Conservation (phyloP, 2,888 invertebrate genomes). For the Odontothrips loti region DNA sequence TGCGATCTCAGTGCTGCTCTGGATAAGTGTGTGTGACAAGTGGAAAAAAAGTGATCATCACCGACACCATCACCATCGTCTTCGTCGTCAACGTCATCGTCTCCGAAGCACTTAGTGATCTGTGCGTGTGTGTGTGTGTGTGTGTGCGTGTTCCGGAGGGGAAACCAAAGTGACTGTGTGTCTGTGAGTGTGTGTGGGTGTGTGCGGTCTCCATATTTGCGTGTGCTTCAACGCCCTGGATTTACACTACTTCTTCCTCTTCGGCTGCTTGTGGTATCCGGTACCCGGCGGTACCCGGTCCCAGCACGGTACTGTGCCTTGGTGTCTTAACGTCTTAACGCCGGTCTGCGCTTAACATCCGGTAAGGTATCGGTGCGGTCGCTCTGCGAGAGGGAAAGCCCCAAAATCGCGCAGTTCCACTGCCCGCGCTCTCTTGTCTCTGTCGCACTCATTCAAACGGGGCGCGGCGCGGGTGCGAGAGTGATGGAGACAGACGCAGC, state of each 20-base stretch:
- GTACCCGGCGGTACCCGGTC: too few species aligned
- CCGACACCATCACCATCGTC: neutral
- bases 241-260: neutral
- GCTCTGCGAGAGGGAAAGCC: too few species aligned
- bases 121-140: neutral
- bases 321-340: too few species aligned
- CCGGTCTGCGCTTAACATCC: too few species aligned
- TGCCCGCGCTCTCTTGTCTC: neutral
- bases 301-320: too few species aligned
- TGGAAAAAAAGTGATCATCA: conserved; percentile 1
- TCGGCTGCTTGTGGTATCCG: neutral
- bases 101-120: neutral
- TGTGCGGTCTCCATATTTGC: too few species aligned
- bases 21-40: neutral
- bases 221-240: too few species aligned
- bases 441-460: neutral
- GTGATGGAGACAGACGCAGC: neutral
- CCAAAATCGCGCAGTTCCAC: too few species aligned
- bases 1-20: neutral
- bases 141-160: too few species aligned
- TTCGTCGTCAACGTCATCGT: neutral
- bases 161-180: neutral
- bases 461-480: neutral
- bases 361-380: too few species aligned
- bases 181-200: neutral